These are phyloP conservation scores for Maniola jurtina DNA, from an alignment of 1,140 invertebrate species.

Conservation along the genomic window DNA sequence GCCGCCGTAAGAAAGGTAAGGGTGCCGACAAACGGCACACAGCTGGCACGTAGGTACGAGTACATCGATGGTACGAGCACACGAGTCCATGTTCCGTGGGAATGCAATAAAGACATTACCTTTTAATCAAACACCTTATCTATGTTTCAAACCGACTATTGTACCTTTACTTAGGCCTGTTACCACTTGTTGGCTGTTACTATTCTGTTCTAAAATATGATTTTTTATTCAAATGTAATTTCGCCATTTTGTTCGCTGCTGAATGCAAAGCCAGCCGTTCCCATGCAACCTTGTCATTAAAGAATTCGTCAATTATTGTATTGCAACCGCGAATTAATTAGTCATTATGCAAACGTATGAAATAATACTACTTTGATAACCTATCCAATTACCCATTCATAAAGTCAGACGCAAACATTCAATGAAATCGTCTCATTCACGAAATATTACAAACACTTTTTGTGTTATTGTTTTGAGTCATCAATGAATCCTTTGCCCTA, in stretches of 20 bases:
- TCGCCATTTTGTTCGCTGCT: too few species aligned
- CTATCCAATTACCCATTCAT: conserved; percentile 5
- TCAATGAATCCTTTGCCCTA: conserved; percentile 41
- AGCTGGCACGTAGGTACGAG: too few species aligned
- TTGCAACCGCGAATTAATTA: neutral
- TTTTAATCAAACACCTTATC: conserved; percentile 13
- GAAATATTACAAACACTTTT: conserved; percentile 13
- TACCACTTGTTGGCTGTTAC: too few species aligned
- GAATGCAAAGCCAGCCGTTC: too few species aligned
- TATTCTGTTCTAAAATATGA: too few species aligned
- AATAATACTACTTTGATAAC: too few species aligned
- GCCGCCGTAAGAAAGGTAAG: too few species aligned
- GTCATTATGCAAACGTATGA: neutral
- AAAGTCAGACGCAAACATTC: conserved; percentile 1
- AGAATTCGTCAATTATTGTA: too few species aligned
- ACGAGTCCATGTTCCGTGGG: neutral
- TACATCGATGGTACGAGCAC: too few species aligned
- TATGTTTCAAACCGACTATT: conserved; percentile 3
- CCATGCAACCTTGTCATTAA: too few species aligned
- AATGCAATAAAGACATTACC: conserved; percentile 14
- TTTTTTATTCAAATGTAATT: too few species aligned
- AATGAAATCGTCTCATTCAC: conserved; percentile 15
- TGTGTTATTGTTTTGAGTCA: conserved; percentile 31
- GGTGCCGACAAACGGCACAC: too few species aligned
- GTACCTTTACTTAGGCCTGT: neutral